Evolutionary conservation across 2,797 vertebrate species (phyloP), one percentile per base, ranked within the genome.

Genomic region (Coluber constrictor): DNA sequence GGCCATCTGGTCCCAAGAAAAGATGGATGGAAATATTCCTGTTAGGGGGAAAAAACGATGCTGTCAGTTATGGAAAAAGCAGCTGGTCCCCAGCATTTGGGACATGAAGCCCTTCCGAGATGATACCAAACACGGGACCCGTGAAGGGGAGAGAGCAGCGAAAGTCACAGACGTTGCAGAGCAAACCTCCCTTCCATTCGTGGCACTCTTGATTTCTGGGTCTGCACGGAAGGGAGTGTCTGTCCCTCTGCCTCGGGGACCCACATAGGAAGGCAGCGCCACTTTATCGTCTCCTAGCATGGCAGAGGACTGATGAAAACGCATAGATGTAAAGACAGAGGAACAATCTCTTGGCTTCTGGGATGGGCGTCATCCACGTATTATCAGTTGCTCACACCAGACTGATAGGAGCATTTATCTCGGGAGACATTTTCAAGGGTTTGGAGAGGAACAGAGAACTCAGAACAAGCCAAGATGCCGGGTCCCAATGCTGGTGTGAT

Each of bases 211-310:
- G 98, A 98, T 98, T 98, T 98, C 97, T 98, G 98, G 98, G 63
- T 16, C 11, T 8, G 20, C 29, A 25, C 3, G n/a, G 79, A 23
- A 79, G 66, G 20, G 25, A 96, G 95, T 97, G 92, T 63, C 27
- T 94, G 61, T 54, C 47, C 13, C 25, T 98, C 98, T 98, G 96
- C 97, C 95, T 97, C 98, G 97, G 96, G 96, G 96, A 98, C 98
- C 97, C 92, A 90, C 94, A 93, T 96, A 97, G 98, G 98, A 98
- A 86, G 90, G 43, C 97, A 96, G 97, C 96, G 95, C 51, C 96
- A 97, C 98, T 98, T 98, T 98, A 98, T 98, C 98, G 0, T 55
- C 70, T 98, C 98, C 98, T 98, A 97, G 97, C 87, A 98, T 98
- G 97, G 97, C 97, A 98, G 98, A 98, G 97, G 98, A 98, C 98